Evolutionary conservation across 2,888 invertebrate species (phyloP), one percentile per base, ranked within the genome.

Genomic region (Psylliodes chrysocephalus): DNA sequence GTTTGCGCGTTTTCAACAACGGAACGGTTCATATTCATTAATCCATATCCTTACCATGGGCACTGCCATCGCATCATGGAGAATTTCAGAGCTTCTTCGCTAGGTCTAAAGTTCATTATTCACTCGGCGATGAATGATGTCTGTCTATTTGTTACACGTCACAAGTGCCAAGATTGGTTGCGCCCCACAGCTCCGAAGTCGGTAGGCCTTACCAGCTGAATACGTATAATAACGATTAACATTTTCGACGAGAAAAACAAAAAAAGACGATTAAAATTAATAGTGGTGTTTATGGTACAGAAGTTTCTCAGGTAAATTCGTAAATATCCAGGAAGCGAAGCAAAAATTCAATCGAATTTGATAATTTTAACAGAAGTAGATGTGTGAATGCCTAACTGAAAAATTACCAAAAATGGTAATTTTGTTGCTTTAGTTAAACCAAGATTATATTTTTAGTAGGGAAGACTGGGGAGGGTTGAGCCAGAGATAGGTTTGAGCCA

Each of bases 61-160:
- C 35, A 22, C 22, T 22, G 22, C 22, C 22, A 22, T 22, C 22
- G 22, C 22, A 42, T 17, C 18, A 6, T 5, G 7, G 42, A 10
- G 18, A 42, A 42, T 40, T 40, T 15, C 14, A 40, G 14, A 7
- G 28, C 49, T 59, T 17, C 59, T 59, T 59, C 46, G 22, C 19
- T 52, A 14, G 60, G 51, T n/a, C 19, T 49, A 25, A 33, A 35
- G 57, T 22, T 62, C 73, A 80, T 81, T 76, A 78, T 73, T 81
- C 78, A 80, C 77, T 69, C 64, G 60, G 68, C 76, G 78, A 76
- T 79, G 81, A 81, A 78, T 80, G 81, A 81, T 81, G 80, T 73
- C 77, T 77, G 79, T 79, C 80, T 77, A 81, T 81, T 80, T 81
- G 81, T 81, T 80, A 75, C 75, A 78, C 77, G 80, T 81, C 81